Evolutionary conservation across 92 coral and sea anemone species (phyloP), one percentile per base, ranked within the genome.

Genomic region (Epizoanthus stellaris): DNA sequence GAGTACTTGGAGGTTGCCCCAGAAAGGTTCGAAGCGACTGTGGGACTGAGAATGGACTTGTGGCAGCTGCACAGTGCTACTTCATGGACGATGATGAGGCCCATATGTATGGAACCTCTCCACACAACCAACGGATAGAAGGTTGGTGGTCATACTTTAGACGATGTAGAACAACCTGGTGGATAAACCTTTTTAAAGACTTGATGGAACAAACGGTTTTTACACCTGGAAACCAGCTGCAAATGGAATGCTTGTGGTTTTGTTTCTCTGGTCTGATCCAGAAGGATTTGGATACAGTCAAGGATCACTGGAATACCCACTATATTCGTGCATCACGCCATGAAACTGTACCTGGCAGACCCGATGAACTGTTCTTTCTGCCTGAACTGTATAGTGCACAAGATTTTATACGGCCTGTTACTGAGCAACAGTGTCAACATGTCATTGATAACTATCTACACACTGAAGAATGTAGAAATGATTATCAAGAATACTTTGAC

Each of bases 111-210:
- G 77, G 77, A 16, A 23, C 82, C 25, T 23, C 25, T 23, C 25
- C 64, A 53, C 81, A 19, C 81, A 60, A 40, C 77, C 71, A 71
- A 52, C 21, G 45, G 30, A 70, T 82, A 23, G 25, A 23, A 23
- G 25, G 25, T 23, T 23, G 25, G 25, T 23, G 85, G 85, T 79
- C 80, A 4, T 79, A 67, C 49, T 76, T 82, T 5, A 69, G 86
- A 69, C 40, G 39, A 70, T 21, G 53, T 67, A n/a, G 17, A 69
- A 77, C 85, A 36, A 52, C 77, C 68, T 79, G 89, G 84, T 88
- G 85, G 87, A 82, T 83, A 30, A 82, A 88, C 71, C 63, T 88
- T 57, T 87, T 87, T 60, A 87, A 87, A 70, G 91, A 87, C 69
- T 65, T 87, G 23, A 52, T 82, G 63, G 79, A 73, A 81, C 91